Evolutionary conservation across 2,888 invertebrate genomes (phyloP).

Genomic region (Caenorhabditis sp.): DNA sequence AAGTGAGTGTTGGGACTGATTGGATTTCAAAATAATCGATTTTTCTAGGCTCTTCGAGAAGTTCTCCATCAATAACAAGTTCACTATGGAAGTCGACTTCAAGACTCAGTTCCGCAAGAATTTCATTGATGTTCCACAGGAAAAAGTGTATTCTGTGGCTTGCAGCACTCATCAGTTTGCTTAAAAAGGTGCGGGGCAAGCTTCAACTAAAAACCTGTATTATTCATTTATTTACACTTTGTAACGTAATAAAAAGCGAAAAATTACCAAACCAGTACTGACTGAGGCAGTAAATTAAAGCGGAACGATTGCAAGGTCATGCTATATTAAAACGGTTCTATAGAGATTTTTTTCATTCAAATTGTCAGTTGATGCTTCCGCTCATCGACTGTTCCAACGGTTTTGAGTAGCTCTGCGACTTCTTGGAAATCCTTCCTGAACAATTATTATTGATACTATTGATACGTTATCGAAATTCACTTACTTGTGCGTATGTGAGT

Average conservation of each 20-base stretch:
- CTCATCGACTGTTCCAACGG: conserved; percentile 68
- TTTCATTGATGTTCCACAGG: conserved; percentile 12
- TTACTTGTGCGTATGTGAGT: conserved; percentile 73
- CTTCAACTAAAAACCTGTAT: too few relatives aligned
- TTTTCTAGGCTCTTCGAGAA: conserved; percentile 14
- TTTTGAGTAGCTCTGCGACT: conserved; percentile 66
- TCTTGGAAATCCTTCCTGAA: conserved; percentile 72
- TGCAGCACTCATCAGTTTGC: conserved; percentile 41
- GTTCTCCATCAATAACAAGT: neutral
- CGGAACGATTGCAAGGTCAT: neutral
- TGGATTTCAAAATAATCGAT: too few relatives aligned
- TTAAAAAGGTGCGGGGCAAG: too few relatives aligned
- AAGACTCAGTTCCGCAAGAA: conserved; percentile 32
- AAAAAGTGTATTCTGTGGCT: conserved; percentile 30
- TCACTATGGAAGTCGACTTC: conserved; percentile 22
- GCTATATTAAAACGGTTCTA: neutral
- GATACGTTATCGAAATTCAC: neutral
- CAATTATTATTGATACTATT: neutral
- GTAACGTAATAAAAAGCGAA: too few relatives aligned
- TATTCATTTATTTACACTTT: too few relatives aligned
- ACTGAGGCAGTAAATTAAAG: too few relatives aligned
- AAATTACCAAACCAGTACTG: too few relatives aligned
- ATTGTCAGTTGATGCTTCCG: conserved; percentile 33
- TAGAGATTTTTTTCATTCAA: conserved; percentile 2
- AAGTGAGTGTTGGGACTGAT: conserved; percentile 10